These are phyloP conservation scores for Astropecten irregularis DNA, from an alignment of 53 echinoderm and acorn worm species.

Conservation along the genomic window DNA sequence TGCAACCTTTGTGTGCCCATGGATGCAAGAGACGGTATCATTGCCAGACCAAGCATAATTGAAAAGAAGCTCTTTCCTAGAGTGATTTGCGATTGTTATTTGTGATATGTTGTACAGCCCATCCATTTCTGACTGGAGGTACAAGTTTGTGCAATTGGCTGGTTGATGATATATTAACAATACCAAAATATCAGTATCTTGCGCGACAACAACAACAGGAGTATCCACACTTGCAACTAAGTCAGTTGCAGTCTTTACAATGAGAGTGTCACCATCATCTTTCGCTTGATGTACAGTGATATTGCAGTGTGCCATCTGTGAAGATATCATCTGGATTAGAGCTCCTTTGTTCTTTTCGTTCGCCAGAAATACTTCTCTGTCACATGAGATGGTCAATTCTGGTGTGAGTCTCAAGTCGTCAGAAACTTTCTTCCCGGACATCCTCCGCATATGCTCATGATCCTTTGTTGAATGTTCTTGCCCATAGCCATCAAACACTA, in stretches of 20 bases:
- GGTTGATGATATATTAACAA: slow-evolving; percentile 68
- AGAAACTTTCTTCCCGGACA: slow-evolving; percentile 57
- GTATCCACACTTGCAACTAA: slow-evolving; percentile 35
- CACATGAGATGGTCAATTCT: slow-evolving; percentile 61
- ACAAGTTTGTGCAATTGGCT: slow-evolving; percentile 28
- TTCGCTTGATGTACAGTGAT: slow-evolving; percentile 68
- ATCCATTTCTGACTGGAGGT: slow-evolving; percentile 34
- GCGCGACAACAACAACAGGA: slow-evolving; percentile 72
- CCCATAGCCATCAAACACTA: slow-evolving; percentile 65
- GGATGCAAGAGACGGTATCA: slow-evolving; percentile 71
- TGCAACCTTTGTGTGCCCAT: slow-evolving; percentile 50
- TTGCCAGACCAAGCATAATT: slow-evolving; percentile 69
- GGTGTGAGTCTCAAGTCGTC: slow-evolving; percentile 49
- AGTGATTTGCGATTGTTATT: not conserved
- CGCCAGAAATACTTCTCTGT: slow-evolving; percentile 65
- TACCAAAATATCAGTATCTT: slow-evolving; percentile 70
- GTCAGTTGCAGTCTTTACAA: slow-evolving; percentile 50
- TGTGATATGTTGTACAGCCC: slow-evolving; percentile 37
- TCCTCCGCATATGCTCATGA: slow-evolving; percentile 62
- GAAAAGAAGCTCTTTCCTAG: slow-evolving; percentile 48
- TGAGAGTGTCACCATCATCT: slow-evolving; percentile 66
- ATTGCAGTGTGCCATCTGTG: slow-evolving; percentile 21
- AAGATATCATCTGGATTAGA: slow-evolving; percentile 52
- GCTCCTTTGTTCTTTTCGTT: slow-evolving; percentile 71
- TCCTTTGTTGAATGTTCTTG: slow-evolving; percentile 65